Percentiles rank a stretch among this genome's conserved stretches.
Conservation (phyloP, 2,113 vertebrate species). For the Gadus macrocephalus region DNA sequence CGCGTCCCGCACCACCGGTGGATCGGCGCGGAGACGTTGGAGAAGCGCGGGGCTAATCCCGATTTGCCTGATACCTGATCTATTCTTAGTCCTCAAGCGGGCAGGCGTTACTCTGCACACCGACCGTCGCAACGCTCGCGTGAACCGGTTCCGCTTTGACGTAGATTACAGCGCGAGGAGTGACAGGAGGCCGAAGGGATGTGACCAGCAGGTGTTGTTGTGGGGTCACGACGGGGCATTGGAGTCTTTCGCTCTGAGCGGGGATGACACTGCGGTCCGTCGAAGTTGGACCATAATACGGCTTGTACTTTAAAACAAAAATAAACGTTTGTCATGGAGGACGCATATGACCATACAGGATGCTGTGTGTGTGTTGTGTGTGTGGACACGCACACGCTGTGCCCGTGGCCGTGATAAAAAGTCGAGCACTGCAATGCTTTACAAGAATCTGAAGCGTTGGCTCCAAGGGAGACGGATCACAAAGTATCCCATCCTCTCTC, state of each 20-base stretch:
- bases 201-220: slow-evolving; percentile 6
- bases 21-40: slow-evolving; percentile 25
- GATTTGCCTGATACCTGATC: slow-evolving; percentile 71
- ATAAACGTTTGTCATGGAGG: no score
- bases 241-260: background rate
- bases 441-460: no score
- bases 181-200: slow-evolving; percentile 27
- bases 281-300: slow-evolving; percentile 34
- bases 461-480: no score
- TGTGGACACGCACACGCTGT: no score
- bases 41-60: slow-evolving; percentile 66
- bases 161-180: slow-evolving; percentile 23
- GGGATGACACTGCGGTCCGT: slow-evolving; percentile 63
- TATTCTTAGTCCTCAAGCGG: slow-evolving; percentile 65
- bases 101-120: slow-evolving; percentile 41
- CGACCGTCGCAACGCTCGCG: slow-evolving; percentile 32
- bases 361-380: no score
- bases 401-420: no score
- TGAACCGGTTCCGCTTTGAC: slow-evolving; percentile 45
- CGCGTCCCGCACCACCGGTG: no score
- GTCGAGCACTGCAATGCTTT: no score
- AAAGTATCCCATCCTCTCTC: background rate
- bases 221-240: background rate
- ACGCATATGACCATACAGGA: no score
- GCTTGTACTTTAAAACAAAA: no score